Evolutionary conservation across 2,888 invertebrate genomes (phyloP), one percentile per base, ranked within the genome.

Genomic region (Neocrepidodera transversa): DNA sequence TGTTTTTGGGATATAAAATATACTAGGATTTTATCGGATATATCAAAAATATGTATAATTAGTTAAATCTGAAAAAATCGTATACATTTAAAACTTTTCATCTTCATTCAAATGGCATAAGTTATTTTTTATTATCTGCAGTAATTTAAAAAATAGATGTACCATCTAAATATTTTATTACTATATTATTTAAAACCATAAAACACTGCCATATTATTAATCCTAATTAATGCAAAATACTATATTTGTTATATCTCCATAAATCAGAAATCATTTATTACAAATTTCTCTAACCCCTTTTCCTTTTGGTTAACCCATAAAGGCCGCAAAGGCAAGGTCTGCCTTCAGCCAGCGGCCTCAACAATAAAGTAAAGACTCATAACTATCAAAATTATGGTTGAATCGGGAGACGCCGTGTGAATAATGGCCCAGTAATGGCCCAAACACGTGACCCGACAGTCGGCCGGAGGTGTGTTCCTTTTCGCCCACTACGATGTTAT

Each of bases 291-390:
- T 38, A 38, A 38, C 16, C 16, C 38, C 38, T 38, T 38, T 38
- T 17, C 38, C 17, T 38, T 38, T 13, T 32, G 32, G 38, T 38
- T 38, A 38, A 38, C 38, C 38, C 38, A 14, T 38, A 16, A 8
- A 6, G 38, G 16, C 38, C 16, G 10, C 16, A 38, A 38, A 14
- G 38, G 38, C 38, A 38, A 38, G 17, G 38, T 17, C 17, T 16
- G 35, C 13, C 32, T n/a, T 32, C 42, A 10, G n/a, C 45, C 26
- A 45, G 26, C 6, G 45, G 8, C 45, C 26, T 7, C 45, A 20
- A 45, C 45, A 54, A 54, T 54, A 54, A 54, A 54, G 45, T 54
- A 45, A 54, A 54, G 53, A 54, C 53, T 54, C 53, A 54, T 54
- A 54, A 54, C 53, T 54, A 54, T 54, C 53, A 54, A 26, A 54